Conservation (phyloP, 2,888 invertebrate genomes). For the Maniola hyperantus region DNA sequence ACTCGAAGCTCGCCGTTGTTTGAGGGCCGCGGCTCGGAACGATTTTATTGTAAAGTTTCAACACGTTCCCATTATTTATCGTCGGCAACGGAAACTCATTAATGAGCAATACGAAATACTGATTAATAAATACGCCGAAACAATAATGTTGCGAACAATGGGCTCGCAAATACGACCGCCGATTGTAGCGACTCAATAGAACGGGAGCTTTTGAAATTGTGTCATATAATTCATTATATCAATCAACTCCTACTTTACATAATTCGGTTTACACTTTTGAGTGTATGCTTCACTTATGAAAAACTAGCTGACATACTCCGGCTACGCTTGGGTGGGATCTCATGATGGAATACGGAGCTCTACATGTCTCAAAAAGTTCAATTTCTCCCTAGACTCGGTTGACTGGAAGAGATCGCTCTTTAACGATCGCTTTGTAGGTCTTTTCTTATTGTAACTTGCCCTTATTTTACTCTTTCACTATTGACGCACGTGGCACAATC, state of each 20-base stretch:
- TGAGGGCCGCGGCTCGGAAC: conserved; percentile 30
- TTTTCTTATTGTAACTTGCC: too few relatives aligned
- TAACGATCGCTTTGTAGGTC: too few relatives aligned
- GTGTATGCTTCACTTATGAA: neutral
- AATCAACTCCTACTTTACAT: neutral
- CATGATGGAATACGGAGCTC: too few relatives aligned
- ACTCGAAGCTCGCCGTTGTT: conserved; percentile 26
- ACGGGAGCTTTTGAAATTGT: neutral
- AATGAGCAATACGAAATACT: conserved; percentile 28
- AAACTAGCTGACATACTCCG: neutral
- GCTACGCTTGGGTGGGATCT: too few relatives aligned
- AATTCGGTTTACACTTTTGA: neutral
- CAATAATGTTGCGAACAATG: conserved; percentile 23
- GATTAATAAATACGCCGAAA: conserved; percentile 31
- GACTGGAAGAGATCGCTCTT: too few relatives aligned
- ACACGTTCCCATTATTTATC: conserved; percentile 38
- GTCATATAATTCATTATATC: conserved; percentile 9
- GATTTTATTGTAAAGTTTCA: conserved; percentile 40
- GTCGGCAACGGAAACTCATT: conserved; percentile 33
- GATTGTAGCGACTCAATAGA: neutral
- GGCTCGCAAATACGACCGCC: neutral
- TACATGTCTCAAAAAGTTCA: too few relatives aligned
- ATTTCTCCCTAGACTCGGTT: too few relatives aligned
- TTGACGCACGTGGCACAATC: too few relatives aligned
- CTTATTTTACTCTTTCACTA: too few relatives aligned